Conservation (phyloP, 1,140 invertebrate species). For the Belonocnema kinseyi region DNA sequence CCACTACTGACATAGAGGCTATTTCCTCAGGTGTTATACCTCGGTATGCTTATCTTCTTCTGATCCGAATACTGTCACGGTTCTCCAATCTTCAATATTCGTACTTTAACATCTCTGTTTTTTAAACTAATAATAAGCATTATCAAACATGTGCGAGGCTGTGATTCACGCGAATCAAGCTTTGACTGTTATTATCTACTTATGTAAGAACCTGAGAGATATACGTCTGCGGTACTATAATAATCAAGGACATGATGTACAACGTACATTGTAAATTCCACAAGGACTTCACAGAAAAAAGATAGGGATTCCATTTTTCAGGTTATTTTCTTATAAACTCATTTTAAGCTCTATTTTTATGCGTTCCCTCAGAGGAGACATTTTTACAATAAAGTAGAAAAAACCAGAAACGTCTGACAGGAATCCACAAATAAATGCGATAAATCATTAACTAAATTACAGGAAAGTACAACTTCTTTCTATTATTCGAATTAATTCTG, state of each 20-base stretch:
- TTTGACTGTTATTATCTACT: slow-evolving; percentile 20
- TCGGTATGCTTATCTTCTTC: neutral
- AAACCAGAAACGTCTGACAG: no score
- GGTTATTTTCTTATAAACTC: no score
- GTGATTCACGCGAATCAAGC: slow-evolving; percentile 16
- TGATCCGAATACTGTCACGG: slow-evolving; percentile 5
- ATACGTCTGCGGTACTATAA: neutral
- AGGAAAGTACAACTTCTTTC: no score
- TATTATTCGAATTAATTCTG: no score
- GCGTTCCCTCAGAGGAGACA: no score
- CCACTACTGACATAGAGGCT: slow-evolving; percentile 18
- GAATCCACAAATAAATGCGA: no score
- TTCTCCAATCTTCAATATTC: neutral
- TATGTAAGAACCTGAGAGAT: neutral
- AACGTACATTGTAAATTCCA: no score
- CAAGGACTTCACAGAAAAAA: no score
- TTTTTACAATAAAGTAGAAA: no score
- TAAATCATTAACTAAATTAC: no score
- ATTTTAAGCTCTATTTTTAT: no score
- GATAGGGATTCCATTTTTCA: no score
- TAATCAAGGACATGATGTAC: slow-evolving; percentile 10
- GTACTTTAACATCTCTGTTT: slow-evolving; percentile 7
- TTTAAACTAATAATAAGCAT: slow-evolving; percentile 9
- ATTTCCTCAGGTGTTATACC: neutral
- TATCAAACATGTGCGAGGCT: slow-evolving; percentile 18